A percentile compares a stretch with the other conserved stretches of the same genome.
Conservation (phyloP, 2,888 invertebrate species). For the Phaonia tiefii region DNA sequence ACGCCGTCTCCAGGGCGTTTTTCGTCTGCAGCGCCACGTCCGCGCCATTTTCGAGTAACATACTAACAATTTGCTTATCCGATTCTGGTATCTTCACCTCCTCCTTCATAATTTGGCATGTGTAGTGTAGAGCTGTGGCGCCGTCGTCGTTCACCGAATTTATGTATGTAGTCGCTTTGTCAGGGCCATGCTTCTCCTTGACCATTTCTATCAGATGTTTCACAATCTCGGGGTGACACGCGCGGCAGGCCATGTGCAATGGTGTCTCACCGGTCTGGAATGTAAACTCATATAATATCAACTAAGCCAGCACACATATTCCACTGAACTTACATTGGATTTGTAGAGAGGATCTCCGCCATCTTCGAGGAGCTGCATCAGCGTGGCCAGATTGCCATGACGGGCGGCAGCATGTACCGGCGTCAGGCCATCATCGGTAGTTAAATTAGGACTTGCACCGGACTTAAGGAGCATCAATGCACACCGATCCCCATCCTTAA, state of each 20-base stretch:
- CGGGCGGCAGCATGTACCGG: constrained; percentile 98
- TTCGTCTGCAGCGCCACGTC: constrained; percentile 92
- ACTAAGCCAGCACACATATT: background rate
- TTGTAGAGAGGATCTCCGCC: constrained; percentile 95
- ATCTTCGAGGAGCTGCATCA: constrained; percentile 93
- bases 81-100: constrained; percentile 88
- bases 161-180: constrained; percentile 90
- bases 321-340: constrained; percentile 87
- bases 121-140: constrained; percentile 96
- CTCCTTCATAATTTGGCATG: constrained; percentile 92
- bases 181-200: constrained; percentile 87
- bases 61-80: constrained; percentile 92
- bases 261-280: constrained; percentile 97
- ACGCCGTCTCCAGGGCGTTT: constrained; percentile 94
- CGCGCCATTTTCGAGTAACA: constrained; percentile 94
- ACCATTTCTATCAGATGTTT: constrained; percentile 92
- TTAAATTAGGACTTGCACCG: constrained; percentile 97
- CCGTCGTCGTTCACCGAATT: constrained; percentile 95
- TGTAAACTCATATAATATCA: background rate
- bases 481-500: constrained; percentile 94
- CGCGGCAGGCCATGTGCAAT: constrained; percentile 94
- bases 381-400: constrained; percentile 93
- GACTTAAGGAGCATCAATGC: constrained; percentile 98
- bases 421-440: constrained; percentile 97
- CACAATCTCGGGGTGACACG: constrained; percentile 92